A percentile compares a stretch with the other conserved stretches of the same genome.
phyloP scores from a whole-genome alignment of 2,797 vertebrate genomes.

The Arctocebus calabarensis region DNA sequence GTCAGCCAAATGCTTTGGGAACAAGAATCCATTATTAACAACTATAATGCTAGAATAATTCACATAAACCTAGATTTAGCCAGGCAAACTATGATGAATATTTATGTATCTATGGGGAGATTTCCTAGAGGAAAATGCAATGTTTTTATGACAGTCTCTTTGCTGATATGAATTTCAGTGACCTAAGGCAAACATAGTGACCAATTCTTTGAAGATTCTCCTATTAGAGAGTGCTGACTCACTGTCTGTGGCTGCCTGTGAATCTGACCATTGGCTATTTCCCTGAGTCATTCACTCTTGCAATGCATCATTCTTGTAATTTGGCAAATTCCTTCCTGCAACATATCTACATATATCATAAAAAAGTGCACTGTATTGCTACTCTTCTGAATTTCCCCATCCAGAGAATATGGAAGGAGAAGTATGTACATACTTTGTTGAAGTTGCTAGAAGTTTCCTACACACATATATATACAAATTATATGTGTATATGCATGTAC shows the following conservation, averaged over 20 bases:
- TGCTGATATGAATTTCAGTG: conserved; percentile 4
- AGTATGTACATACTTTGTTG: neutral
- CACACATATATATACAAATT: neutral
- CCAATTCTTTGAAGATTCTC: neutral
- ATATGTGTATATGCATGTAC: neutral
- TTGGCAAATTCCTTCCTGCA: neutral
- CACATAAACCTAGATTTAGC: neutral
- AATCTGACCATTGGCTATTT: neutral
- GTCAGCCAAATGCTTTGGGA: neutral
- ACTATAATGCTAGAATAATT: neutral
- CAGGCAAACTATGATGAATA: neutral
- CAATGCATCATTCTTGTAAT: neutral
- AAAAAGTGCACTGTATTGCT: neutral
- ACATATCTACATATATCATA: neutral
- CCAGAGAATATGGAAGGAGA: neutral
- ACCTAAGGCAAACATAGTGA: neutral
- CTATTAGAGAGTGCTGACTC: neutral
- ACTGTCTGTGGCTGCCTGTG: neutral
- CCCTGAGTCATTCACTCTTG: neutral
- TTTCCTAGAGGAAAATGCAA: neutral
- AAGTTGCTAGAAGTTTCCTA: neutral
- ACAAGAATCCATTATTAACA: neutral
- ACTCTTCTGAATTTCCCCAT: neutral
- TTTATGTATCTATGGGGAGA: neutral
- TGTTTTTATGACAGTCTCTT: neutral